Evolutionary conservation across 2,888 invertebrate species (phyloP).

Genomic region (Melinaea marsaeus): DNA sequence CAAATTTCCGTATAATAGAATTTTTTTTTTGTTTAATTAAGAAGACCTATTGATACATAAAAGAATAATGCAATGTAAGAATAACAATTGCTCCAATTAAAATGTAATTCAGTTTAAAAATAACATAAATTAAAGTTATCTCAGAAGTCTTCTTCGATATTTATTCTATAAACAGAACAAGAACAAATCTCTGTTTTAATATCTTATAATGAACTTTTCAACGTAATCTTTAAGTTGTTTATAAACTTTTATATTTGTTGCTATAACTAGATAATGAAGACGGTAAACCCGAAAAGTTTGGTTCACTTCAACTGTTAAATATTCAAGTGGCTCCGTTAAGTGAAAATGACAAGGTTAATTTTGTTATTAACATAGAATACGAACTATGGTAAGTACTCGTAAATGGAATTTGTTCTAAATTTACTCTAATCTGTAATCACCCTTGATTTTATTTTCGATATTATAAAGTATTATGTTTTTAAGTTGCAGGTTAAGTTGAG

Average conservation of each 20-base stretch:
- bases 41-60: too few species aligned
- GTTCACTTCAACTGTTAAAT: conserved; percentile 26
- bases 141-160: too few species aligned
- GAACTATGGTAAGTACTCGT: neutral
- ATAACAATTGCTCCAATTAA: too few species aligned
- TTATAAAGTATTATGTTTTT: too few species aligned
- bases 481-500: too few species aligned
- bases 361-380: neutral
- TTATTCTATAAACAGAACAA: neutral
- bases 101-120: too few species aligned
- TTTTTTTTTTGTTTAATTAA: too few species aligned
- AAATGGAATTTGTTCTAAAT: neutral
- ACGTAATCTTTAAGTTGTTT: neutral
- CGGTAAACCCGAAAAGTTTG: conserved; percentile 22
- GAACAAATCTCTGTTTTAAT: neutral
- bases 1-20: too few species aligned
- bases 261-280: conserved; percentile 16
- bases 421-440: neutral
- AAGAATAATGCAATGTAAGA: too few species aligned
- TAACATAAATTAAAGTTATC: too few species aligned
- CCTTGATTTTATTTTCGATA: too few species aligned
- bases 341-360: conserved; percentile 27
- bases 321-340: conserved; percentile 31
- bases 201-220: conserved; percentile 4
- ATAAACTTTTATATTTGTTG: neutral